Evolutionary conservation across 2,888 invertebrate species (phyloP), one percentile per base, ranked within the genome.

Genomic region (Dioctria linearis): DNA sequence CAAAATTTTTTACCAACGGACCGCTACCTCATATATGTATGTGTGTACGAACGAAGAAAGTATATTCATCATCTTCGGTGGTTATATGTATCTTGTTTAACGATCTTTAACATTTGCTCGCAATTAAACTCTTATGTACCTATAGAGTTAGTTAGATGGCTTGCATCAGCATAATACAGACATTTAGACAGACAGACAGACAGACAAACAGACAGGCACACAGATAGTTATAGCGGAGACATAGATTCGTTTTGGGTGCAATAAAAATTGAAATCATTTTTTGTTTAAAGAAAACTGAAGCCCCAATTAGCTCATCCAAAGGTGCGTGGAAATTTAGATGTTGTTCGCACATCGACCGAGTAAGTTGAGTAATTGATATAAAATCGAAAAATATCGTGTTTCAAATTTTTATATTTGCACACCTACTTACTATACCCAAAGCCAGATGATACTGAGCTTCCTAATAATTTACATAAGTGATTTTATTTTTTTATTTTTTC

Each of bases 251-350:
- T 54, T 54, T 54, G 11, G 37, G 6, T 51, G n/a, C 51, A 69
- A 69, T 69, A 69, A 69, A 69, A 69, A 69, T 51, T 51, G 69
- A 9, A 69, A 69, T 25, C 25, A 69, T 49, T 69, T 51, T 51
- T 69, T n/a, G 54, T 54, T 25, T 25, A 25, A 25, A 25, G 39
- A 51, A 69, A 69, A 69, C 51, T 51, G 11, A 54, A 54, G 37
- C 25, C 5, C 49, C 69, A 51, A 69, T 69, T 69, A 69, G 43
- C 37, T 69, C 37, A 37, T 51, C 51, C 69, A 51, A 37, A 69
- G 69, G 8, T 69, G 69, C 69, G 69, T 51, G 69, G 69, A 69
- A 69, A 49, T 46, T 69, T 51, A 69, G 69, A 69, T 69, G 69
- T 51, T 6, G 37, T 51, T 69, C 51, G 69, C 25, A 69, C 51